Evolutionary conservation across 1,140 invertebrate genomes (phyloP).

Genomic region (Drosophila gunungcola): DNA sequence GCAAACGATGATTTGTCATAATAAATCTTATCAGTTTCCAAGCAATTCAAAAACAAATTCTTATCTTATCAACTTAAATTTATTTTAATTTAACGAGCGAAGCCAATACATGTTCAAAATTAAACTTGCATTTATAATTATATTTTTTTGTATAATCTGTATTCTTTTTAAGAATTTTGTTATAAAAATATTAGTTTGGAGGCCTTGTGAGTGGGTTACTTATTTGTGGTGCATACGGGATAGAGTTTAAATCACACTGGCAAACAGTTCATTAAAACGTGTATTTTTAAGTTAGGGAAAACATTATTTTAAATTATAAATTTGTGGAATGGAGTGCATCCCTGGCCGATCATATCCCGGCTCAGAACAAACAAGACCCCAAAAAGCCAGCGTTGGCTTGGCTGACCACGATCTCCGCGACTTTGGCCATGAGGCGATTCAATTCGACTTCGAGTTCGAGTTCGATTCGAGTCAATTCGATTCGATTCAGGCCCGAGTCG

Average conservation of each 20-base stretch:
- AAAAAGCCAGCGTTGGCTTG: slow-evolving; percentile 3
- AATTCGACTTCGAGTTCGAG: slow-evolving; percentile 11
- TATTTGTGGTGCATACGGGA: no score
- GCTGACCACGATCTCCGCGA: neutral
- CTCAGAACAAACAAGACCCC: neutral
- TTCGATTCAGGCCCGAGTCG: slow-evolving; percentile 25
- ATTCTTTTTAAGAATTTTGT: no score
- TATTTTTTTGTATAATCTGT: neutral
- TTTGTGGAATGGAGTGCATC: neutral
- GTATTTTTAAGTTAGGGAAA: no score
- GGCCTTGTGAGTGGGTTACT: no score
- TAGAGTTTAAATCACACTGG: no score
- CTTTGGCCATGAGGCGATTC: slow-evolving; percentile 26
- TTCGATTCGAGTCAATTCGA: slow-evolving; percentile 14
- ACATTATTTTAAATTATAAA: no score
- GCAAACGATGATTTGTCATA: neutral
- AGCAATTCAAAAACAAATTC: slow-evolving; percentile 18
- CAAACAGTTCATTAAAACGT: no score
- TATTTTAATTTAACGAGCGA: slow-evolving; percentile 14
- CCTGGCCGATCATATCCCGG: slow-evolving; percentile 5
- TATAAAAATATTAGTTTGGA: no score
- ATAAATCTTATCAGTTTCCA: slow-evolving; percentile 12
- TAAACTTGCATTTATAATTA: neutral
- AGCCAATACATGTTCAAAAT: neutral
- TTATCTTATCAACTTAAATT: slow-evolving; percentile 13